These are phyloP conservation scores for Apeltes quadracus DNA, from an alignment of 2,113 vertebrate genomes.

Conservation along the genomic window DNA sequence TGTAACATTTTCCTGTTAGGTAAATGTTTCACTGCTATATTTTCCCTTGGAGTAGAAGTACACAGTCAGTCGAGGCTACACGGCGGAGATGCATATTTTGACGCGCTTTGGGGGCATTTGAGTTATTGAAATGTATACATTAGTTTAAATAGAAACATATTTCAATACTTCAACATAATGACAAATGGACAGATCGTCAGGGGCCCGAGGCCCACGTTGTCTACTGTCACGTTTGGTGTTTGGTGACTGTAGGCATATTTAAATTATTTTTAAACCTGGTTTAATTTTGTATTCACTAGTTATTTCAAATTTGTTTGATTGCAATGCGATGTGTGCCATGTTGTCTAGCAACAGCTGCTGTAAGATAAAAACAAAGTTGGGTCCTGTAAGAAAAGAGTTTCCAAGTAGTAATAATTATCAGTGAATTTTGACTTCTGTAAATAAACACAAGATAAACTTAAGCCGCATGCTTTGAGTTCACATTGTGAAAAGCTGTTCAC, in stretches of 20 bases:
- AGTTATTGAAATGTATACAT: not conserved
- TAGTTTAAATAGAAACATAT: not conserved
- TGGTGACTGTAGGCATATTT: too few species aligned
- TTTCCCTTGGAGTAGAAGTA: not conserved
- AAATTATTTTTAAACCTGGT: not conserved
- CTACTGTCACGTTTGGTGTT: not conserved
- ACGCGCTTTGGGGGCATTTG: not conserved
- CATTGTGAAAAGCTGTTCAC: constrained; percentile 14
- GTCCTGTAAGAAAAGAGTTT: constrained; percentile 30
- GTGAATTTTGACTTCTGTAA: constrained; percentile 18
- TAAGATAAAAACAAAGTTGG: constrained; percentile 41
- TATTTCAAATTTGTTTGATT: not conserved
- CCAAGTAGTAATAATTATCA: constrained; percentile 18
- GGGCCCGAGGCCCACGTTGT: not conserved
- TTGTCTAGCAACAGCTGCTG: constrained; percentile 62
- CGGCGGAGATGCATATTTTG: not conserved
- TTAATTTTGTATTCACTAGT: constrained; percentile 10
- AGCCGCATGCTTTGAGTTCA: not conserved
- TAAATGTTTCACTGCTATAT: not conserved
- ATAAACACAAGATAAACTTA: not conserved
- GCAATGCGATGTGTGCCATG: constrained; percentile 39
- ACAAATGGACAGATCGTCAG: not conserved
- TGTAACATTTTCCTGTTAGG: not conserved
- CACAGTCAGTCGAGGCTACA: not conserved
- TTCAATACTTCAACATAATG: not conserved